Evolutionary conservation across 2,888 invertebrate genomes (phyloP), one percentile per base, ranked within the genome.

Genomic region (Scaptomyza cyrtandrae): DNA sequence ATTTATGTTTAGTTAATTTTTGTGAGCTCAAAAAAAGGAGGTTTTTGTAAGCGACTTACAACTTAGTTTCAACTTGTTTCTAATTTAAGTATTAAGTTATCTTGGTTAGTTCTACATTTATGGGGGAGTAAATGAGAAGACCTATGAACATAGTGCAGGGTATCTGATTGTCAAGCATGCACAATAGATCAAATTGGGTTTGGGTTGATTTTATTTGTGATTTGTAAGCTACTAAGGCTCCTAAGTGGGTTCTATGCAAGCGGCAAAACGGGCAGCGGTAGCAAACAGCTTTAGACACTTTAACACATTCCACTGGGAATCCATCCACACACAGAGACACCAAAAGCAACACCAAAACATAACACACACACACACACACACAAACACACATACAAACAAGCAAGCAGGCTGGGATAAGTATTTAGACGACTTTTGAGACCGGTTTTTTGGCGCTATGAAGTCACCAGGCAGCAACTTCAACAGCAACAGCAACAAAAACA

Each of bases 211-310:
- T 49, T 73, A 68, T 68, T 75, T 74, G 64, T 61, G 69, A 61
- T 75, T 69, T 74, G 64, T 61, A 44, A 52, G 71, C 48, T 60
- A 55, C 58, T n/a, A 46, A 41, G 55, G 39, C 57, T 46, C 53
- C 35, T 24, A 55, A 39, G 73, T 55, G 52, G 55, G 49, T 5
- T 4, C 16, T 7, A 16, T 13, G 41, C 41, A 44, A 55, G 64
- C 50, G 62, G 60, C 41, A 62, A 46, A 39, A 35, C 59, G 53
- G 68, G 70, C 58, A 63, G 64, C 69, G 64, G 71, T 60, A 79
- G 71, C 78, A 78, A 80, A 65, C 80, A 86, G 80, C 75, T 86
- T 86, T 86, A 78, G 83, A 83, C 83, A 86, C 83, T 83, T 84
- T 83, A 80, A 71, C 80, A 75, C 83, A 86, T 83, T 86, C 83